Evolutionary conservation across 1,140 invertebrate genomes (phyloP), one percentile per base, ranked within the genome.

Genomic region (Ruditapes philippinarum): DNA sequence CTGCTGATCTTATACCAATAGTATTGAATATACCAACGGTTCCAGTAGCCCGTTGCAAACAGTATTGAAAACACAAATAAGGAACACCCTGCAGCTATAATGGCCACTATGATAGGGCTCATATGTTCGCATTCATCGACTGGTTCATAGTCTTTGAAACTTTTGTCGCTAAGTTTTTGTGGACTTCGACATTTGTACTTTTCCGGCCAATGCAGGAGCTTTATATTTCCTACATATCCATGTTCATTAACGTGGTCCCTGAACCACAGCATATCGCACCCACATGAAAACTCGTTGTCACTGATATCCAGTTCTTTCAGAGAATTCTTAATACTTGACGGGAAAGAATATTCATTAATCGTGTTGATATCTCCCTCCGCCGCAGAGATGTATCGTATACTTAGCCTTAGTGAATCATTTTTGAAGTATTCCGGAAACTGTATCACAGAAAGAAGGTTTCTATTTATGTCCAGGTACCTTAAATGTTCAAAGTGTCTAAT

Each of bases 11-110:
- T 73, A 31, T 74, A 57, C 68, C 45, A 74, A 38, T 49, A 85
- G n/a, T 57, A 85, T 31, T 28, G 22, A 38, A 85, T 31, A 54
- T 85, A 85, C 83, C 83, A 85, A 25, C 68, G 31, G 22, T 85
- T 85, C 70, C 83, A 57, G 49, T 54, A 85, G 19, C n/a, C 17
- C 3, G 76, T 9, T 57, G 36, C 14, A 19, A 33, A 31, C 2
- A 40, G 22, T 14, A 76, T 31, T 40, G 12, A 7, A 31, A 76
- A 73, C 14, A 85, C 45, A 60, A 76, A 3, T 22, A 74, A 28
- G 19, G 36, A 74, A 28, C 33, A 76, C 5, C 42, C 83, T 36
- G 40, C 60, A 19, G 65, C 51, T 28, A 85, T 62, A 14, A 65
- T 38, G n/a, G 33, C 68, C 1, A 70, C 22, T 17, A 76, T 22